Evolutionary conservation across 2,797 vertebrate species (phyloP), one percentile per base, ranked within the genome.

Genomic region (Garrulus glandarius): DNA sequence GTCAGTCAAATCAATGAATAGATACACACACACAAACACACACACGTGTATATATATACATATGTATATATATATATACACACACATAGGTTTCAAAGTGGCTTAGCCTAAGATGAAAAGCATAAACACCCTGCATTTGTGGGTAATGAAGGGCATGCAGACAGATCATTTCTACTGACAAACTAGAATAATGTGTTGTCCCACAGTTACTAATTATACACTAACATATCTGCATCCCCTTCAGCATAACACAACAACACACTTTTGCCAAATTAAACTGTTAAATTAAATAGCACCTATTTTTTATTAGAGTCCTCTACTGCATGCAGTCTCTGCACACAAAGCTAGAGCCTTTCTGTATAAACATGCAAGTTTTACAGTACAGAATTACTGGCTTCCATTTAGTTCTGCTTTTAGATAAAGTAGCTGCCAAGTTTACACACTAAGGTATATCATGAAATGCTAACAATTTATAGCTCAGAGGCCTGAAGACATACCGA

Each of bases 261-360:
- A 63, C 47, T 69, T 82, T 80, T 39, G 37, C 21, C 34, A 94
- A 69, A 87, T 46, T 32, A 82, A 94, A 70, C 34, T 87, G 3
- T 21, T 82, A 88, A 60, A 68, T 46, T 47, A 41, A 80, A 87
- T 3, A 60, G 75, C 17, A 89, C 3, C 4, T 80, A 65, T 67
- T 96, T 77, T 79, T 57, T 23, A 78, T 53, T 86, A 23, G 55
- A 88, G 78, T 84, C 37, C 26, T 87, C 74, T 85, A 67, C 15
- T 24, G 32, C 49, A 79, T 4, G 37, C 43, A 71, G 12, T 37
- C n/a, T 78, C 49, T 83, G 44, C 23, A 80, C 8, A 63, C 37
- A 89, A 85, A 93, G 52, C 15, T 32, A 77, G 12, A 77, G 10
- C 4, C n/a, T 55, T 89, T 61, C 69, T 57, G 15, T 32, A 47